Percentiles rank a stretch among this genome's conserved stretches.
phyloP scores from a whole-genome alignment of 1,140 invertebrate species.

The Drosophila subobscura region DNA sequence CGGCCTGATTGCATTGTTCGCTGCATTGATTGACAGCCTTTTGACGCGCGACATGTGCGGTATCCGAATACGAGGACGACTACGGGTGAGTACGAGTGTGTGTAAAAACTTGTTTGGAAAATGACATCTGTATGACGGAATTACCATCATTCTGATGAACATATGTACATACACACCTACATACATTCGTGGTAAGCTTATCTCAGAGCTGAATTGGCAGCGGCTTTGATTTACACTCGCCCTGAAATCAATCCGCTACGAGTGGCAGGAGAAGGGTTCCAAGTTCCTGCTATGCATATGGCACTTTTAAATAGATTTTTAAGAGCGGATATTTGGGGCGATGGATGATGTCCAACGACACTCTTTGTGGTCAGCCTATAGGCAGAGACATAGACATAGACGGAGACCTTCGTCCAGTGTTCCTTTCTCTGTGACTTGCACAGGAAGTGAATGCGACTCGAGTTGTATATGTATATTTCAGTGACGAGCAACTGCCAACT shows the following conservation, averaged over 20 bases:
- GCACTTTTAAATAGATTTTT: conserved; percentile 24
- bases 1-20: conserved; percentile 34
- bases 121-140: conserved; percentile 58
- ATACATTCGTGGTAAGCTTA: conserved; percentile 13
- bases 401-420: conserved; percentile 11
- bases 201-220: conserved; percentile 24
- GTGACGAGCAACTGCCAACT: not conserved
- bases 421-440: conserved; percentile 9
- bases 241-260: not conserved
- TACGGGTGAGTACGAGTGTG: too few species aligned
- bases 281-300: conserved; percentile 1
- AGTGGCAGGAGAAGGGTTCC: not conserved
- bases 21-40: conserved; percentile 38
- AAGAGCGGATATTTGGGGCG: conserved; percentile 50
- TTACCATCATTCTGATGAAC: conserved; percentile 13
- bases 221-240: conserved; percentile 6
- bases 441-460: conserved; percentile 31
- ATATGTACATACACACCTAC: not conserved
- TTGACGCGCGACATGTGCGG: conserved; percentile 23
- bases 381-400: too few species aligned
- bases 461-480: conserved; percentile 1
- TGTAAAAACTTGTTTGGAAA: conserved; percentile 30
- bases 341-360: conserved; percentile 12
- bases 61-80: conserved; percentile 1
- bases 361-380: conserved; percentile 1